Evolutionary conservation across 2,113 vertebrate genomes (phyloP), one percentile per base, ranked within the genome.

Genomic region (Anhinga anhinga): DNA sequence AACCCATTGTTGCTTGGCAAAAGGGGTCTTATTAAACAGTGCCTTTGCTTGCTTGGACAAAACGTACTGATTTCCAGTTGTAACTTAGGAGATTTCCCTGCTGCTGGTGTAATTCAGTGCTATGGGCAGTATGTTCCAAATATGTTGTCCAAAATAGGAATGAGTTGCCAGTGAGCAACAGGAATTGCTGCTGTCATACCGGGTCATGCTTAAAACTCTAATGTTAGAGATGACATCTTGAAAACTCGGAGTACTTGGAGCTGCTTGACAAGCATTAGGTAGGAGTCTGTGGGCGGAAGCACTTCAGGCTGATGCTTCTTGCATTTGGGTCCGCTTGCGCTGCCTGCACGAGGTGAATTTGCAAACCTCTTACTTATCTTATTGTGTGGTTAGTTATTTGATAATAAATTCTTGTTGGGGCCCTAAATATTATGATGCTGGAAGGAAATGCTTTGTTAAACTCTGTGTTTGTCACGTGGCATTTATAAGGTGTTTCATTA

Each of bases 401-500:
- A 36, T 85, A 77, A 89, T 85, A 45, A 87, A 86, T 70, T 79
- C 66, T 11, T n/a, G 42, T 50, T 26, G 62, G 52, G 82, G 84
- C 62, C 42, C 42, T 87, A 12, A 76, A n/a, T 70, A 47, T 89
- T 92, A 7, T 58, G 93, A 62, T 93, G 70, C 91, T 88, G 67
- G 58, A 53, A 95, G 93, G 95, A 95, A 96, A 85, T 82, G 55
- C 82, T 95, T 82, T 93, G 84, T 62, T 65, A 72, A 82, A 89
- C 18, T 17, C 29, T 1, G 0, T 16, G 44, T 55, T 88, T 92
- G 89, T 95, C 89, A 70, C 0, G 8, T 3, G 65, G 42, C 1
- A 0, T 95, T 96, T 96, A 91, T 91, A 96, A 95, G 96, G 93
- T 97, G 97, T 97, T 97, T 97, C 96, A 96, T 97, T 97, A 96